These are phyloP conservation scores for Paelopatides confundens DNA, from an alignment of 53 echinoderm and acorn worm species.

Conservation along the genomic window DNA sequence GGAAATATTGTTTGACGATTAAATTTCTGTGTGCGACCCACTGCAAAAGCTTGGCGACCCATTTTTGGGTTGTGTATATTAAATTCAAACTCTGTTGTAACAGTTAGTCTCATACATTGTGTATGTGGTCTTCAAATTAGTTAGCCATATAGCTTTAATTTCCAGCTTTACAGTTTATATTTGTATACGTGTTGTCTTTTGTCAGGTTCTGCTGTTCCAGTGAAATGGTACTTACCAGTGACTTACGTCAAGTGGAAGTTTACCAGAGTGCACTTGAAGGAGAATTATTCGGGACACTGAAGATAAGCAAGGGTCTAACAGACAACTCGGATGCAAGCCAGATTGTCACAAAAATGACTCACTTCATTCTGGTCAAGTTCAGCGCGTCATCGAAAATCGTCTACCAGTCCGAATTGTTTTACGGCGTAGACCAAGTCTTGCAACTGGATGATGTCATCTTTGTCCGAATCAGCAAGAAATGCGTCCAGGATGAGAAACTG, in stretches of 20 bases:
- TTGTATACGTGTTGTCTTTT: neutral
- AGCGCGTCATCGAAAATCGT: slow-evolving; percentile 50
- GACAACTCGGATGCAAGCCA: slow-evolving; percentile 87
- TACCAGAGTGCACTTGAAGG: slow-evolving; percentile 47
- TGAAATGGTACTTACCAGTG: slow-evolving; percentile 5
- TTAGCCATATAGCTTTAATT: too few species aligned
- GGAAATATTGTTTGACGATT: too few species aligned
- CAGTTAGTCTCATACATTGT: neutral
- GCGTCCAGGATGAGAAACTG: slow-evolving; percentile 60
- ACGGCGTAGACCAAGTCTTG: slow-evolving; percentile 19
- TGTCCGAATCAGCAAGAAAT: slow-evolving; percentile 66
- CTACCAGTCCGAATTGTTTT: slow-evolving; percentile 72
- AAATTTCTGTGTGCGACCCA: too few species aligned
- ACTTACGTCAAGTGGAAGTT: neutral
- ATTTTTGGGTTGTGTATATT: too few species aligned
- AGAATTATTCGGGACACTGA: slow-evolving; percentile 75
- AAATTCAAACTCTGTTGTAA: too few species aligned
- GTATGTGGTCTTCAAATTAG: too few species aligned
- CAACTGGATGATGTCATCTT: slow-evolving; percentile 60
- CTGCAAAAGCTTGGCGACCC: too few species aligned
- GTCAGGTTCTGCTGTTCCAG: neutral
- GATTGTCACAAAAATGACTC: slow-evolving; percentile 73
- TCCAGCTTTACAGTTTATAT: too few species aligned
- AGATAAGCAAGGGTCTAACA: slow-evolving; percentile 63
- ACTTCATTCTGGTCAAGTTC: slow-evolving; percentile 84